A percentile compares a stretch with the other conserved stretches of the same genome.
phyloP scores from a whole-genome alignment of 1,140 invertebrate species.

The Copidosoma floridanum region DNA sequence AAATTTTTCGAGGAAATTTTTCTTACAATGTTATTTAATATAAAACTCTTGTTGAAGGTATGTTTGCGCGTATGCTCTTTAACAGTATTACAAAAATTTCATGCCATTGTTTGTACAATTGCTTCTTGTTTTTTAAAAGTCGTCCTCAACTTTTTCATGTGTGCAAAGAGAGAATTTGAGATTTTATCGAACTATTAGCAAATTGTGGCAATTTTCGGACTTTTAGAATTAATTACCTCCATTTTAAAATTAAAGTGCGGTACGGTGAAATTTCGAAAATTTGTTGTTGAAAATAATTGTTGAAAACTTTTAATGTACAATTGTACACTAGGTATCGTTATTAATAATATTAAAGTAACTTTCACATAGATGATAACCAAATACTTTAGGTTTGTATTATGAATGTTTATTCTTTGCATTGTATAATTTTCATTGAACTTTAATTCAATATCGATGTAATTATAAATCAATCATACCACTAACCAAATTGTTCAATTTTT shows the following conservation, averaged over 20 bases:
- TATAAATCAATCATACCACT: too few relatives aligned
- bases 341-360: too few relatives aligned
- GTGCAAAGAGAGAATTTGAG: background rate
- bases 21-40: conserved; percentile 12
- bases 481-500: too few relatives aligned
- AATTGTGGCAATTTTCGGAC: too few relatives aligned
- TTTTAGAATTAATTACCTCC: background rate
- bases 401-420: too few relatives aligned
- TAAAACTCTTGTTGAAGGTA: background rate
- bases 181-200: background rate
- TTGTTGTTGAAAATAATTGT: conserved; percentile 9
- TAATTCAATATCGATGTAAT: background rate
- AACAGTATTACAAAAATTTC: conserved; percentile 15
- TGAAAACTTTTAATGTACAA: too few relatives aligned
- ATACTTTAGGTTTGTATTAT: too few relatives aligned
- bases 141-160: background rate
- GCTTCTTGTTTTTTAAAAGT: background rate
- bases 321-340: too few relatives aligned
- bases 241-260: background rate
- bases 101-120: conserved; percentile 1
- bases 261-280: conserved; percentile 17
- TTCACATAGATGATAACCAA: too few relatives aligned
- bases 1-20: conserved; percentile 7
- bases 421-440: too few relatives aligned
- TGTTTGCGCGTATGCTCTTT: background rate